Evolutionary conservation across 1,140 invertebrate genomes (phyloP), one percentile per base, ranked within the genome.

Genomic region (Drosophila subobscura): DNA sequence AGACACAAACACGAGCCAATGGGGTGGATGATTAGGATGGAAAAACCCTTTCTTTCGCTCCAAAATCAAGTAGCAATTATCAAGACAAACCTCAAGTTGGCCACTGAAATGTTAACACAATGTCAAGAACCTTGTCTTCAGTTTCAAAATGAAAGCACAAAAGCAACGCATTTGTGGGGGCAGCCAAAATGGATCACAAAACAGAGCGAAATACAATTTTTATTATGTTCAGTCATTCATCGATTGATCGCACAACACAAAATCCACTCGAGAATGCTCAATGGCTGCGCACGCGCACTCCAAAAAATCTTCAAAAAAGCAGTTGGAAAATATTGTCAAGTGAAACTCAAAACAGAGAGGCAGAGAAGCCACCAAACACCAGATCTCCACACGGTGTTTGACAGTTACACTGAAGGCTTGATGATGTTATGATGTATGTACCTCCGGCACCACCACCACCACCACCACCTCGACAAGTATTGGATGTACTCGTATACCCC

Each of bases 281-380:
- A 88, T 83, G 83, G 66, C 67, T 81, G 83, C 78, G 83, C 81
- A 86, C 77, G 78, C 72, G 76, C 77, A 84, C 80, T 85, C 68
- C 46, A 79, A 64, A 72, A 79, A 59, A 51, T 20, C 27, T 54
- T 45, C 20, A 29, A 54, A 46, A 40, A 58, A 57, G 42, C 41
- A 45, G 29, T 44, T 60, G 46, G 54, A 78, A 86, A 88, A 81
- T 88, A 86, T 88, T 88, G 83, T 88, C 83, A 88, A 88, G 83
- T 88, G 83, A 88, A 88, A 88, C 79, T 85, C 65, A 53, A 73
- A 16, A 29, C 45, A 10, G 27, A 23, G 53, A 52, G 45, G 40
- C 50, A 7, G 29, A 8, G 29, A 1, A 29, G 29, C 8, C 33
- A 10, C 33, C 2, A 8, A 7, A 37, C 33, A 37, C 33, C 4